Percentiles rank a stretch among this genome's conserved stretches.
Conservation (phyloP, 1,140 invertebrate species). For the Hyposmocoma kahamanoa region DNA sequence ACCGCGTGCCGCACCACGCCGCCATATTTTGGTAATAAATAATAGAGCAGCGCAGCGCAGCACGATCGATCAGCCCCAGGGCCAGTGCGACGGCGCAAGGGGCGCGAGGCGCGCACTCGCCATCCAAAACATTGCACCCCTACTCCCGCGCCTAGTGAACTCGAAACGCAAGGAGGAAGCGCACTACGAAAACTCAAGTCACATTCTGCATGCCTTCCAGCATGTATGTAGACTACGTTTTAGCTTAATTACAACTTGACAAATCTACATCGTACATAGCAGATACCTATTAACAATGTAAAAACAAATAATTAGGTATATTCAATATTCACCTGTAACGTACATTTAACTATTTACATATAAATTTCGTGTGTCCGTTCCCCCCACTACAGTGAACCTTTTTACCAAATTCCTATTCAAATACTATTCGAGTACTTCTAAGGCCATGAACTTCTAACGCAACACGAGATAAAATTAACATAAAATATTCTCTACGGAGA, state of each 20-base stretch:
- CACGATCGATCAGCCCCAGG: constrained; percentile 55
- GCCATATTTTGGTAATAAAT: constrained; percentile 70
- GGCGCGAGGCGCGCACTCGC: too few relatives aligned
- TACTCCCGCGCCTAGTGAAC: constrained; percentile 17
- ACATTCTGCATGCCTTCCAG: too few relatives aligned
- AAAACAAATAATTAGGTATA: too few relatives aligned
- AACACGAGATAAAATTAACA: neutral
- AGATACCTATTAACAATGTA: too few relatives aligned
- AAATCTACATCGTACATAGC: too few relatives aligned
- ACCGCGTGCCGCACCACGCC: constrained; percentile 59
- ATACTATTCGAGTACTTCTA: neutral
- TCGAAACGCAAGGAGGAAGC: neutral
- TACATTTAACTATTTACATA: too few relatives aligned
- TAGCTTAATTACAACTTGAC: too few relatives aligned
- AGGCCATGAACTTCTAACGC: neutral
- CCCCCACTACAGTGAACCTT: too few relatives aligned
- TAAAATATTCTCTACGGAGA: neutral
- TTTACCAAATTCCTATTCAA: too few relatives aligned
- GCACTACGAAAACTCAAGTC: constrained; percentile 1
- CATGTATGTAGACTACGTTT: too few relatives aligned
- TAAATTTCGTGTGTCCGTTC: too few relatives aligned
- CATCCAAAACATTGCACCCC: constrained; percentile 63
- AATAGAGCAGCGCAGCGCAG: constrained; percentile 59
- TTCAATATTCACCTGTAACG: too few relatives aligned
- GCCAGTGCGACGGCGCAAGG: constrained; percentile 56